Conservation (phyloP, 2,888 invertebrate species). For the Parapristionchus giblindavisi region DNA sequence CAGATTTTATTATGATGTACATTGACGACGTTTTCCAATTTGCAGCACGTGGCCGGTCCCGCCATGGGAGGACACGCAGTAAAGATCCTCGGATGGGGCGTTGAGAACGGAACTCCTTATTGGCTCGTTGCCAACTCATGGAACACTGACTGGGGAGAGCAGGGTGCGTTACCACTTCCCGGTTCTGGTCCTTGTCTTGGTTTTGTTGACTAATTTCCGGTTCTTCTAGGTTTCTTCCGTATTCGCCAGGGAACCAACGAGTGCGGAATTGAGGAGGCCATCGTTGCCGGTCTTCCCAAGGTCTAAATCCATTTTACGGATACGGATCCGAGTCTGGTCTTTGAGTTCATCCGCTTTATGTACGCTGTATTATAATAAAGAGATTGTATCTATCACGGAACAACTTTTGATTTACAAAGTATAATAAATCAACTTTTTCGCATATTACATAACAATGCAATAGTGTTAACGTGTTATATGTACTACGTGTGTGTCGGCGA, state of each 20-base stretch:
- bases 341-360: too few species aligned
- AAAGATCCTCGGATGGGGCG: constrained; percentile 86
- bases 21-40: too few species aligned
- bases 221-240: constrained; percentile 64
- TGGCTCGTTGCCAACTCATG: constrained; percentile 93
- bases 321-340: too few species aligned
- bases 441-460: too few species aligned
- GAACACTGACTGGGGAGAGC: constrained; percentile 91
- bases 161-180: constrained; percentile 69
- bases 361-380: too few species aligned
- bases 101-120: constrained; percentile 78
- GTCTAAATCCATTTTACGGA: constrained; percentile 18
- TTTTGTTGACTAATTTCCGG: neutral
- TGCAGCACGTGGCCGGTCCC: constrained; percentile 80
- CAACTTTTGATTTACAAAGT: too few species aligned
- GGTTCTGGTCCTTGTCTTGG: neutral
- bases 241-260: constrained; percentile 47
- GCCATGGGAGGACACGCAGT: constrained; percentile 85
- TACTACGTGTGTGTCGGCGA: too few species aligned
- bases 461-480: too few species aligned
- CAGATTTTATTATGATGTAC: neutral
- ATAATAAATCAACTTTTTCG: too few species aligned
- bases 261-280: constrained; percentile 47
- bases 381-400: too few species aligned
- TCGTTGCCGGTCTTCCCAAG: constrained; percentile 45